Conservation (phyloP, 2,113 vertebrate species). For the Balaeniceps rex region DNA sequence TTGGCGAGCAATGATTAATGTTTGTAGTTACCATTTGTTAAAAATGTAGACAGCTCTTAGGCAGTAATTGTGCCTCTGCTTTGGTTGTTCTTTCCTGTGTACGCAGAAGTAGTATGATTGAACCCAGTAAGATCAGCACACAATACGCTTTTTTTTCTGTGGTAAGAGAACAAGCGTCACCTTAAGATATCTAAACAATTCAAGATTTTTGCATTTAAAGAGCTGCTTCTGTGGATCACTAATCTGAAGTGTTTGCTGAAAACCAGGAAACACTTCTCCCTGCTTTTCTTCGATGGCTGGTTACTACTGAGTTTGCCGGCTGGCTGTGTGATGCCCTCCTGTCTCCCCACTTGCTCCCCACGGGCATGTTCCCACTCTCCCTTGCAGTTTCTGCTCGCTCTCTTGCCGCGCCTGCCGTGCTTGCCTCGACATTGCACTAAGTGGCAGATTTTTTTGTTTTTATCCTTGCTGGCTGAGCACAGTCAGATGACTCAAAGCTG, state of each 20-base stretch:
- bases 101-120: not conserved
- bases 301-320: accelerated
- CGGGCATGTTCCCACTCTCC: accelerated
- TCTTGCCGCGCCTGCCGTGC: not conserved
- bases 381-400: not conserved
- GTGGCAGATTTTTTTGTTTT: not conserved
- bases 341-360: too few relatives aligned
- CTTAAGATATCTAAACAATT: not conserved
- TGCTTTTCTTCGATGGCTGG: not conserved
- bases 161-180: not conserved
- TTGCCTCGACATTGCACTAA: not conserved
- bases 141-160: not conserved
- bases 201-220: not conserved
- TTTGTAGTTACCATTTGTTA: not conserved
- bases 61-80: not conserved
- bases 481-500: not conserved
- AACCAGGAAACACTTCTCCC: not conserved
- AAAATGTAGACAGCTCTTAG: not conserved
- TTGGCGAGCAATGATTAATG: not conserved
- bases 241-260: not conserved
- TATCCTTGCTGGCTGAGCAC: not conserved
- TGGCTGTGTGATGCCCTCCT: not conserved
- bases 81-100: not conserved
- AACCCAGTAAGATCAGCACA: not conserved
- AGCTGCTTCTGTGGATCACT: not conserved